phyloP scores from a whole-genome alignment of 2,797 vertebrate species.

The Notoglanidium macrostoma region DNA sequence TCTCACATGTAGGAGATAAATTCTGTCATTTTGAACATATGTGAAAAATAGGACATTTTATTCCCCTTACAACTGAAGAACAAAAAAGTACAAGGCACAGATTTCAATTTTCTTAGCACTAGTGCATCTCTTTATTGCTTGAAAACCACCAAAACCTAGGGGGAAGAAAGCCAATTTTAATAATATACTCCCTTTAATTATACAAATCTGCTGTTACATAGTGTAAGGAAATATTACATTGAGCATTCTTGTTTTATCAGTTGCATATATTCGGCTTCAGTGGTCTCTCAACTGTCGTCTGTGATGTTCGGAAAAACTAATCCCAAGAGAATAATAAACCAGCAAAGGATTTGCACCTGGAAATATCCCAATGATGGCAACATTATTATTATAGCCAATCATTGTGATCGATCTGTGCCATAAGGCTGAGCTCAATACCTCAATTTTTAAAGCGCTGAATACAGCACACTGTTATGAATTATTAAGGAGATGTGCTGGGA shows the following conservation, averaged over 20 bases:
- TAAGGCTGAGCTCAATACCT: conserved; percentile 66
- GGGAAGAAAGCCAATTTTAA: neutral
- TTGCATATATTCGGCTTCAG: neutral
- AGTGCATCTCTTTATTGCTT: neutral
- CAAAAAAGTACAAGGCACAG: neutral
- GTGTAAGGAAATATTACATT: neutral
- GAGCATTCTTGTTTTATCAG: neutral
- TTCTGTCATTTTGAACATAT: neutral
- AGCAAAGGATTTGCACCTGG: neutral
- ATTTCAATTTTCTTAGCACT: neutral
- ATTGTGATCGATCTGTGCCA: conserved; percentile 65
- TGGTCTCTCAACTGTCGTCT: neutral
- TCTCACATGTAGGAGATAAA: neutral
- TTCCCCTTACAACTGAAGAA: neutral
- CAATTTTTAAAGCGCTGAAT: conserved; percentile 61
- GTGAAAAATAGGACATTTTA: neutral
- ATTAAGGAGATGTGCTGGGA: conserved; percentile 62
- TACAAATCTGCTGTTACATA: neutral
- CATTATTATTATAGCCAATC: conserved; percentile 30
- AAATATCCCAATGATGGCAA: neutral
- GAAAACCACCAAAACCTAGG: neutral
- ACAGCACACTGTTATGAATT: conserved; percentile 70
- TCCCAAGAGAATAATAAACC: neutral
- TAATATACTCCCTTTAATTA: neutral
- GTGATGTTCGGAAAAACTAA: neutral